Evolutionary conservation across 2,888 invertebrate species (phyloP).

Genomic region (Adelphocoris suturalis): DNA sequence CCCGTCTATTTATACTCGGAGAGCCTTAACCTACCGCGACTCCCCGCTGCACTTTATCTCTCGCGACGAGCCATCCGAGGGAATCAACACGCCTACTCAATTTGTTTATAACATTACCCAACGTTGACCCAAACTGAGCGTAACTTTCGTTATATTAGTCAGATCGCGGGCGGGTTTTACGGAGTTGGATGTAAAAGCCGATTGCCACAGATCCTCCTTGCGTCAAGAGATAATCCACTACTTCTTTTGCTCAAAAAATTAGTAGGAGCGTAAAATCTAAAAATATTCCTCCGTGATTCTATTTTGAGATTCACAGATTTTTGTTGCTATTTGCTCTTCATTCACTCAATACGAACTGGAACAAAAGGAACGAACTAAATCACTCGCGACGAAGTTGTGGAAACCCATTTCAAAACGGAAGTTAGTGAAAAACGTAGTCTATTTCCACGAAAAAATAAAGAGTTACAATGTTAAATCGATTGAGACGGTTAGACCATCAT

Average conservation of each 20-base stretch:
- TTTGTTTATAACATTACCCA: neutral
- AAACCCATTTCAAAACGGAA: too few relatives aligned
- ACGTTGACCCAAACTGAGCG: neutral
- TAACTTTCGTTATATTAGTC: neutral
- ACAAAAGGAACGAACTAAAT: too few relatives aligned
- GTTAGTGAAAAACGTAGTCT: too few relatives aligned
- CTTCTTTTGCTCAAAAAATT: neutral
- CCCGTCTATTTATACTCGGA: neutral
- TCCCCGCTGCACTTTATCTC: constrained; percentile 20
- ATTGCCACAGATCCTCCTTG: neutral
- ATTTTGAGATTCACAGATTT: too few relatives aligned
- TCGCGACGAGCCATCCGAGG: neutral
- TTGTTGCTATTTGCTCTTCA: too few relatives aligned
- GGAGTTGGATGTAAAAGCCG: neutral
- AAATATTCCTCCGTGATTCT: neutral
- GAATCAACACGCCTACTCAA: constrained; percentile 6
- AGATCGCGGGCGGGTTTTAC: neutral
- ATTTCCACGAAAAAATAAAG: too few relatives aligned
- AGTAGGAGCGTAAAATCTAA: neutral
- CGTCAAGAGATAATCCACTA: neutral
- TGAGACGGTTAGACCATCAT: too few relatives aligned
- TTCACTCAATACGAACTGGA: too few relatives aligned
- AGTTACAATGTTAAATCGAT: too few relatives aligned
- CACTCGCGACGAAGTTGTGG: too few relatives aligned
- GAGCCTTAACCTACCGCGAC: constrained; percentile 40